Base-by-base conservation (phyloP, 1,140 invertebrate species). In the Himalopsyche phryganea region DNA sequence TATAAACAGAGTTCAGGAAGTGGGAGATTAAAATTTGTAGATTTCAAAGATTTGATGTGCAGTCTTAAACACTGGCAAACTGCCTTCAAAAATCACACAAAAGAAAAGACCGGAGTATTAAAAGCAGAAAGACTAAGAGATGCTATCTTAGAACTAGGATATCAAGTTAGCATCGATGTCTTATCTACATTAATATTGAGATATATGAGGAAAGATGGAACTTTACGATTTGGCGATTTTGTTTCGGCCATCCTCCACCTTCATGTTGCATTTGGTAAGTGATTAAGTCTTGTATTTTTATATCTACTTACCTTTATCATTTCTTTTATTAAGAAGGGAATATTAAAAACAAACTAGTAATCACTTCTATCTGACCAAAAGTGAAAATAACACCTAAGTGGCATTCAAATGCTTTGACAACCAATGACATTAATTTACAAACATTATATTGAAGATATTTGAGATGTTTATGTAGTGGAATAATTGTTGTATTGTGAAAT, bases 161-260 rank as follows among this genome's bases (percentile, higher is more conserved):
- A 94, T 67, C 88, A 91, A 69, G 75, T 94, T 32, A 92, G 87
- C 63, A 90, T 88, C 14, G 88, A 91, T 50, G 89, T 91, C 41
- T 73, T 94, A 58, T 88, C 90, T 3, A 82, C 91, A 33, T 77
- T 96, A 13, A 86, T 94, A 42, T 76, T 94, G 50, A 80, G 90
- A 58, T 94, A 94, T 66, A 95, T 95, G 88, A 83, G 92, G 55
- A 95, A 94, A 74, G 92, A 96, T 71, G 92, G 92, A 41, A 94
- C 92, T 35, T 76, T 96, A n/a, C 77, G 92, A 66, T 93, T 96
- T 69, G 92, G 92, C 13, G 92, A 96, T 72, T 96, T 94, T 70
- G 92, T 95, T 0, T 91, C 89, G 4, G 89, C 91, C 32, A 89
- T 96, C 68, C 80, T 96, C 59, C 91, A 94, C 69, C 77, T 96